Evolutionary conservation across 2,797 vertebrate genomes (phyloP), one percentile per base, ranked within the genome.

Genomic region (Falco columbarius): DNA sequence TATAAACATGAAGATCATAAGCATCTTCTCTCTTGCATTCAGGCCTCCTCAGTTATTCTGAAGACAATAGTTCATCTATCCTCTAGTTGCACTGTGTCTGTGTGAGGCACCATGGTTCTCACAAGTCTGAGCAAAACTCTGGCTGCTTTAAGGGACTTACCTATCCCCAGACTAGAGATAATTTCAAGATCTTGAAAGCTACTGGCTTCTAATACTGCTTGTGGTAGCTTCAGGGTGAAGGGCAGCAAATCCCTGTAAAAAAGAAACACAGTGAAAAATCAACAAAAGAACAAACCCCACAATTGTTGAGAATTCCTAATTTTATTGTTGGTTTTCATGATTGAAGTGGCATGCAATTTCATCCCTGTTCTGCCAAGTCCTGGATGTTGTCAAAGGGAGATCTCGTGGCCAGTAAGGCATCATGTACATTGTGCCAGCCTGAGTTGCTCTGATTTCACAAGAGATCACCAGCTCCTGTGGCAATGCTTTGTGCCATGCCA

Each of bases 231-330:
- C 96, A 99, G 97, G 0, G 98, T 98, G 90, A 98, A 98, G 16
- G 98, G 98, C 83, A 99, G 98, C 93, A 99, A 98, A 97, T 99
- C 99, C 95, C 99, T 99, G 97, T 81, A 74, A 87, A 92, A 96
- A 96, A 77, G 34, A 95, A 96, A 95, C 58, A 89, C 13, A 81
- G 24, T 44, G 32, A 30, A 89, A 77, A 89, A 38, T 0, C 27
- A 82, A 27, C 5, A 17, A n/a, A 75, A 90, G 12, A n/a, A 81
- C 49, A 51, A 89, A 83, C 2, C 2, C 12, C 18, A 6, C 27
- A 38, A 12, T 14, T 59, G 17, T 68, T 59, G 62, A 54, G 46
- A 92, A 52, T 32, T 83, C 54, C 6, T 51, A 14, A 42, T 27
- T 88, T 87, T 52, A n/a, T 27, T 20, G 5, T 34, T 86, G 42